Percentiles rank a stretch among this genome's conserved stretches.
Conservation (phyloP, 2,888 invertebrate species). For the Noctua comes region DNA sequence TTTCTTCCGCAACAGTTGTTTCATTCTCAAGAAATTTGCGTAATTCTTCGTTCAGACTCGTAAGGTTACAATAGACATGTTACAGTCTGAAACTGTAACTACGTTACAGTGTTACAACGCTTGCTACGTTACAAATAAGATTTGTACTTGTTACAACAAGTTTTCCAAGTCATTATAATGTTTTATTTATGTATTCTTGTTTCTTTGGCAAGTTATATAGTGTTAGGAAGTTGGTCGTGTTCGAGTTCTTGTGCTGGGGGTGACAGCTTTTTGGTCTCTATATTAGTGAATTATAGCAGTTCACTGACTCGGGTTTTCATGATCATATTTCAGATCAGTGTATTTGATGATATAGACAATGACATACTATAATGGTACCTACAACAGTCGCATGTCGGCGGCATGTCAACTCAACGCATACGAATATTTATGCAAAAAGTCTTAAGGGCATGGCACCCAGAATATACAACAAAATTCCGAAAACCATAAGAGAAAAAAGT, state of each 20-base stretch:
- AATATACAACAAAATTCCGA: no score
- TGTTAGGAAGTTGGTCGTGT: slow-evolving; percentile 33
- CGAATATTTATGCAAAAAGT: no score
- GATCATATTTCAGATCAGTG: background rate
- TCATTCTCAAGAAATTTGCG: slow-evolving; percentile 49
- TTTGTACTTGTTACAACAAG: slow-evolving; percentile 60
- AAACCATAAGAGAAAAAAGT: no score
- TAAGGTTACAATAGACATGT: slow-evolving; percentile 46
- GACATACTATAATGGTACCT: no score
- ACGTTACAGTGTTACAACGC: slow-evolving; percentile 49
- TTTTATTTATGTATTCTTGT: slow-evolving; percentile 58
- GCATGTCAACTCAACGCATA: background rate
- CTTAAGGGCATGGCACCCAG: no score
- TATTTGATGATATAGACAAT: no score
- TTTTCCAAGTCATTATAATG: slow-evolving; percentile 57
- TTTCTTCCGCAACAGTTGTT: slow-evolving; percentile 45
- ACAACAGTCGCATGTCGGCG: background rate
- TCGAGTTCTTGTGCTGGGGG: slow-evolving; percentile 1
- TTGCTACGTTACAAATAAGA: slow-evolving; percentile 63
- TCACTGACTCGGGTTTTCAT: background rate
- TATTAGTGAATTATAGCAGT: background rate
- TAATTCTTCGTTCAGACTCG: slow-evolving; percentile 54
- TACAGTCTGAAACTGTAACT: slow-evolving; percentile 53
- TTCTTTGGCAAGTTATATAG: slow-evolving; percentile 49
- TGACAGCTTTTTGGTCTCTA: background rate